These are phyloP conservation scores for Upupa epops DNA, from an alignment of 2,113 vertebrate species.

Conservation along the genomic window DNA sequence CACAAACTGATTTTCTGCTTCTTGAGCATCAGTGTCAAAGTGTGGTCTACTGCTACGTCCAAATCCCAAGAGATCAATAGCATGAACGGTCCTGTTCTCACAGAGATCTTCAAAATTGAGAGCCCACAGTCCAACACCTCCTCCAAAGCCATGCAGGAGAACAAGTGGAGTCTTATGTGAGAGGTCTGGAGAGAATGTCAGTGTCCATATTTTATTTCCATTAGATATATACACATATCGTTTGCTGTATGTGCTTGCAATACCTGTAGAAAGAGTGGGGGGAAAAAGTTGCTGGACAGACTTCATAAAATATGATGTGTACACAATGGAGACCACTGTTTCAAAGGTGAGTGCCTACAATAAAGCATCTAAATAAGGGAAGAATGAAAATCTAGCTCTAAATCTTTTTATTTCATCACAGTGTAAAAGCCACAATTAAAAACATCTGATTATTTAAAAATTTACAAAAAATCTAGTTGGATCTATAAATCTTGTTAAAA, in stretches of 20 bases:
- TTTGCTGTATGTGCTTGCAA: slow-evolving; percentile 80
- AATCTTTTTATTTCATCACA: background rate
- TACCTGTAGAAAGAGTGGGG: slow-evolving; percentile 74
- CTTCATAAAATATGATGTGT: background rate
- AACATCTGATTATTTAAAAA: background rate
- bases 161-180: slow-evolving; percentile 86
- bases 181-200: slow-evolving; percentile 74
- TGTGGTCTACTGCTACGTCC: slow-evolving; percentile 90
- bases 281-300: background rate
- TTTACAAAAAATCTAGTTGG: background rate
- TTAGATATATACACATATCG: slow-evolving; percentile 80
- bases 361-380: background rate
- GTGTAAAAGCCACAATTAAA: background rate
- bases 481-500: background rate
- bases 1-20: slow-evolving; percentile 92
- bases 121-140: slow-evolving; percentile 92
- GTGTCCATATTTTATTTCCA: slow-evolving; percentile 88
- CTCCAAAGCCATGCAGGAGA: slow-evolving; percentile 93
- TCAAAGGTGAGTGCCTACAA: background rate
- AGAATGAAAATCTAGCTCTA: background rate
- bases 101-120: slow-evolving; percentile 91
- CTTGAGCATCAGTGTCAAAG: slow-evolving; percentile 82
- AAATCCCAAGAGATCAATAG: slow-evolving; percentile 92
- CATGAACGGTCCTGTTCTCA: slow-evolving; percentile 83
- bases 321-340: background rate